Evolutionary conservation across 2,888 invertebrate genomes (phyloP).

Genomic region (Isoperla grammatica): DNA sequence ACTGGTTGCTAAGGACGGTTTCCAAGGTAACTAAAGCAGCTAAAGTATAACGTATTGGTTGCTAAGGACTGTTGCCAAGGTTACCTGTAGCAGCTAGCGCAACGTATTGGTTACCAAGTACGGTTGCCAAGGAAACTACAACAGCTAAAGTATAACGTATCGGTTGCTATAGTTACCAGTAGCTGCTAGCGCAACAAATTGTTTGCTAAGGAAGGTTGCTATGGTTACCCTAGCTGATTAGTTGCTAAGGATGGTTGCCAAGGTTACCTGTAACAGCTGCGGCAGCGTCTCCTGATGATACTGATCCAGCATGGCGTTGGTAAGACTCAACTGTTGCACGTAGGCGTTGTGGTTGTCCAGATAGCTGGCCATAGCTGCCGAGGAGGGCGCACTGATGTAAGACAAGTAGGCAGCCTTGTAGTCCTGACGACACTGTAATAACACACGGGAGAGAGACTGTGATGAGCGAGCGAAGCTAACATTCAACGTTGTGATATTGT

Average conservation of each 20-base stretch:
- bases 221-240: too few species aligned
- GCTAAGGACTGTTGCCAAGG: too few species aligned
- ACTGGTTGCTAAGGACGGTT: too few species aligned
- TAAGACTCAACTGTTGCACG: conserved; percentile 85
- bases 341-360: conserved; percentile 92
- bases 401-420: conserved; percentile 80
- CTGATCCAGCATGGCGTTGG: conserved; percentile 88
- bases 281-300: conserved; percentile 84
- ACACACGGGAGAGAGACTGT: conserved; percentile 22
- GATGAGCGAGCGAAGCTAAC: conserved; percentile 18
- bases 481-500: too few species aligned
- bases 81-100: conserved; percentile 78
- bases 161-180: too few species aligned
- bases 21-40: too few species aligned
- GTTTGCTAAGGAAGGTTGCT: too few species aligned
- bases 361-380: conserved; percentile 56
- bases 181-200: too few species aligned
- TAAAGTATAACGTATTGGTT: too few species aligned
- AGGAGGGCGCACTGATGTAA: conserved; percentile 64
- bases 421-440: conserved; percentile 74
- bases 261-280: conserved; percentile 67
- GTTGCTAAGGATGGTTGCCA: not conserved
- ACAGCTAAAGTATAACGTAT: too few species aligned
- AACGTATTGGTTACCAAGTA: too few species aligned
- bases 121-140: too few species aligned